Evolutionary conservation across 2,888 invertebrate species (phyloP).

Genomic region (Argynnis bischoffii): DNA sequence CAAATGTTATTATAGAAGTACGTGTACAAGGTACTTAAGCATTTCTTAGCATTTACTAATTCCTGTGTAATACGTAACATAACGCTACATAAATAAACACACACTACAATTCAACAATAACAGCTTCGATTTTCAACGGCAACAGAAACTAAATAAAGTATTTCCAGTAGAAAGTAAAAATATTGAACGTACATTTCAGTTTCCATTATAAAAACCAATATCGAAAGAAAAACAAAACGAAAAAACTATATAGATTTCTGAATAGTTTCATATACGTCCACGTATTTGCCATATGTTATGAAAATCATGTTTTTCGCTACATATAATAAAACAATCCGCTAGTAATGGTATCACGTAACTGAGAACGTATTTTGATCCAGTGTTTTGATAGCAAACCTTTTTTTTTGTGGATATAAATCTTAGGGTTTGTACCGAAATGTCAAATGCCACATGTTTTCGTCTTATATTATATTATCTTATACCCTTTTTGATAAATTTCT

Average conservation of each 20-base stretch:
- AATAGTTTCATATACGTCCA: not conserved
- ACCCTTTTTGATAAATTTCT: constrained; percentile 1
- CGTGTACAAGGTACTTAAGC: no score
- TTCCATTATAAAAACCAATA: no score
- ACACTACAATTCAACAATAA: no score
- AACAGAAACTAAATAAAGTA: no score
- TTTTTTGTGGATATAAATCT: constrained; percentile 17
- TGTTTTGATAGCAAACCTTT: constrained; percentile 14
- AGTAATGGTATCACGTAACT: constrained; percentile 33
- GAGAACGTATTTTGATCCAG: constrained; percentile 23
- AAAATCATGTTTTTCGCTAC: constrained; percentile 26
- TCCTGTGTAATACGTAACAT: no score
- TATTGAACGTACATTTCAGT: no score
- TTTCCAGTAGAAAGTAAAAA: no score
- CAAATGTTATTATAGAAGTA: no score
- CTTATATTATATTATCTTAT: constrained; percentile 15
- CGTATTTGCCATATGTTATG: not conserved
- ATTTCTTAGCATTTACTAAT: no score
- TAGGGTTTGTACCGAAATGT: constrained; percentile 8
- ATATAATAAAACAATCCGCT: constrained; percentile 32
- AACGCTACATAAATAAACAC: no score
- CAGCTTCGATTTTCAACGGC: no score
- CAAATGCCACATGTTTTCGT: constrained; percentile 8
- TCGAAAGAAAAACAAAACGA: no score
- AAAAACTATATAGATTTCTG: not conserved